Conservation (phyloP, 2,113 vertebrate genomes). For the Theropithecus gelada region DNA sequence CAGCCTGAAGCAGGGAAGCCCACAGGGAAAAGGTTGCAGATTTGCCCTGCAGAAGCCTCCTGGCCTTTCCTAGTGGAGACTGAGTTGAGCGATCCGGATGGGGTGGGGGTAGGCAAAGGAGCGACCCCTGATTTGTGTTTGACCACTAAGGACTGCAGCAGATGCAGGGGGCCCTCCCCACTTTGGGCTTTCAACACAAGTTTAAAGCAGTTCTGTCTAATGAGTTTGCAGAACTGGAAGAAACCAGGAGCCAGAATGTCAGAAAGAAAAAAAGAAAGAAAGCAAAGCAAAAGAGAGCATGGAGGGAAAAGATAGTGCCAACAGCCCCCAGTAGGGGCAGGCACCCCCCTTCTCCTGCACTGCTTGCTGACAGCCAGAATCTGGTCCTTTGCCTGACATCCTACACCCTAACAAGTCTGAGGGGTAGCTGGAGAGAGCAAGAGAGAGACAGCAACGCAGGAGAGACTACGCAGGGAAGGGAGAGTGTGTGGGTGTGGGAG, state of each 20-base stretch:
- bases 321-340: neutral
- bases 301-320: neutral
- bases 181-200: neutral
- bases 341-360: neutral
- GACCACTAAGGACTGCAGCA: neutral
- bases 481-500: too few species aligned
- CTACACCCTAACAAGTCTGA: neutral
- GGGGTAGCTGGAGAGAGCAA: neutral
- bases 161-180: neutral
- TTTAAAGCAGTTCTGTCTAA: neutral
- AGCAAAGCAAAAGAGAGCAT: neutral
- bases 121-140: neutral
- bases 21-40: neutral
- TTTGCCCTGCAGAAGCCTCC: neutral
- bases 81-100: fast-evolving
- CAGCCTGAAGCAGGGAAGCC: neutral
- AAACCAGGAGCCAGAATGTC: neutral
- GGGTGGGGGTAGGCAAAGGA: neutral
- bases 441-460: neutral
- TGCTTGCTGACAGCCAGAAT: neutral
- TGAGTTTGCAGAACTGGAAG: neutral
- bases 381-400: neutral
- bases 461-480: neutral
- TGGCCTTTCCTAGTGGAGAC: neutral
- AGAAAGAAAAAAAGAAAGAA: neutral